Evolutionary conservation across 1,140 invertebrate genomes (phyloP).

Genomic region (Nephotettix cincticeps): DNA sequence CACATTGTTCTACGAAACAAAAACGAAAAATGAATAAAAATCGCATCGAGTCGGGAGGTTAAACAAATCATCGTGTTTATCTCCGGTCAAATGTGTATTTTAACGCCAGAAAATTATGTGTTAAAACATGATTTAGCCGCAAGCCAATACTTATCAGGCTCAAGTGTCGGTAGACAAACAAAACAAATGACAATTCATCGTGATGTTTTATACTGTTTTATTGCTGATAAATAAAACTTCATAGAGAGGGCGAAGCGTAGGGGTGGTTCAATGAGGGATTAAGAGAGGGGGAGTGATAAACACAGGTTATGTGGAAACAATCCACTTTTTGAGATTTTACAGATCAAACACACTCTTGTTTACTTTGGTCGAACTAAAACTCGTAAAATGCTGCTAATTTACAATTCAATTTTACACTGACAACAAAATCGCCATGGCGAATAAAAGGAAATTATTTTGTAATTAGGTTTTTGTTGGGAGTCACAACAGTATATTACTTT

Average conservation of each 20-base stretch:
- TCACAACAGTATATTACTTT: no score
- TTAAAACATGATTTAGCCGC: no score
- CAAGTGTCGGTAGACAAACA: background rate
- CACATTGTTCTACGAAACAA: no score
- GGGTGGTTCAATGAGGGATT: no score
- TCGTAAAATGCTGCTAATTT: conserved; percentile 10
- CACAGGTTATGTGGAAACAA: conserved; percentile 7
- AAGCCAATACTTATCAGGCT: no score
- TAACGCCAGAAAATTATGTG: no score
- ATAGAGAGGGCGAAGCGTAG: background rate
- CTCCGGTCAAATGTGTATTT: background rate
- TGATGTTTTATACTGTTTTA: background rate
- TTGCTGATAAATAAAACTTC: background rate
- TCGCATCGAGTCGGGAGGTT: no score
- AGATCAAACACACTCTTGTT: background rate
- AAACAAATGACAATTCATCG: background rate
- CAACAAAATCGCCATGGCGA: background rate
- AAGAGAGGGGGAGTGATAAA: background rate
- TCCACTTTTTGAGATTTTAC: conserved; percentile 5
- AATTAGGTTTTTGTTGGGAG: conserved; percentile 1
- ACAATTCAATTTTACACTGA: conserved; percentile 4
- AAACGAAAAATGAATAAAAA: no score
- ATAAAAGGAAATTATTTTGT: conserved; percentile 10
- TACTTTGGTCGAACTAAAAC: background rate
- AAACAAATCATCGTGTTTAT: no score